phyloP scores from a whole-genome alignment of 2,113 vertebrate genomes.

The Bothrops jararaca region DNA sequence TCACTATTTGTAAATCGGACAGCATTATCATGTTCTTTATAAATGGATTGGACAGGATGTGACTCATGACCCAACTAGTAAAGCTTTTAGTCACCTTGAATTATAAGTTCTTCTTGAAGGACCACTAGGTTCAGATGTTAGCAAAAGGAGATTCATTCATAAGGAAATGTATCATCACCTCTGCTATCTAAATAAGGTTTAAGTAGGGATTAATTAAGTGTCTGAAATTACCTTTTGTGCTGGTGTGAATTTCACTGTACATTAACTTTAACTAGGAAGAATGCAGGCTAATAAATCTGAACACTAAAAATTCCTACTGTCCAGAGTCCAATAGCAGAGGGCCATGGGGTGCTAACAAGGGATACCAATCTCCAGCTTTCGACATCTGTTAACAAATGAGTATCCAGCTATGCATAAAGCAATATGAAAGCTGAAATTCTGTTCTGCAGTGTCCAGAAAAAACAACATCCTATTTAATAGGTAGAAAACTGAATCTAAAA shows the following conservation, averaged over 20 bases:
- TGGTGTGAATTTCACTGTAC: constrained; percentile 32
- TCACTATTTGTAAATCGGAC: not conserved
- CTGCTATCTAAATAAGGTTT: constrained; percentile 10
- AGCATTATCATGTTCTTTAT: constrained; percentile 2
- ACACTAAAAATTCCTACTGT: constrained; percentile 20
- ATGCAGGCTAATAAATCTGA: constrained; percentile 27
- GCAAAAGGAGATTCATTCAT: constrained; percentile 3
- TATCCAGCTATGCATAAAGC: not conserved
- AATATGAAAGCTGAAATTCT: not conserved
- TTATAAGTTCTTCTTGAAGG: constrained; percentile 1
- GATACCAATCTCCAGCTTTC: constrained; percentile 5
- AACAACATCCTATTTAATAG: not conserved
- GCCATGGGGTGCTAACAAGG: constrained; percentile 3
- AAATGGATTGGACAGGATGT: constrained; percentile 4
- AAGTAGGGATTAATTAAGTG: constrained; percentile 24
- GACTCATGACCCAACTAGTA: not conserved
- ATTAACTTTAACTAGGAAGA: constrained; percentile 35
- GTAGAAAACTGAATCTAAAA: not conserved
- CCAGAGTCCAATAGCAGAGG: constrained; percentile 5
- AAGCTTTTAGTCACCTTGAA: constrained; percentile 18
- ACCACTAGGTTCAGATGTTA: constrained; percentile 4
- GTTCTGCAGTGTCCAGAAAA: not conserved
- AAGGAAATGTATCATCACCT: constrained; percentile 1
- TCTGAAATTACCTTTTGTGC: constrained; percentile 34
- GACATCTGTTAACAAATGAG: not conserved